A percentile compares a stretch with the other conserved stretches of the same genome.
These are phyloP conservation scores for Ptilonorhynchus violaceus DNA, from an alignment of 2,113 vertebrate genomes.

Conservation along the genomic window DNA sequence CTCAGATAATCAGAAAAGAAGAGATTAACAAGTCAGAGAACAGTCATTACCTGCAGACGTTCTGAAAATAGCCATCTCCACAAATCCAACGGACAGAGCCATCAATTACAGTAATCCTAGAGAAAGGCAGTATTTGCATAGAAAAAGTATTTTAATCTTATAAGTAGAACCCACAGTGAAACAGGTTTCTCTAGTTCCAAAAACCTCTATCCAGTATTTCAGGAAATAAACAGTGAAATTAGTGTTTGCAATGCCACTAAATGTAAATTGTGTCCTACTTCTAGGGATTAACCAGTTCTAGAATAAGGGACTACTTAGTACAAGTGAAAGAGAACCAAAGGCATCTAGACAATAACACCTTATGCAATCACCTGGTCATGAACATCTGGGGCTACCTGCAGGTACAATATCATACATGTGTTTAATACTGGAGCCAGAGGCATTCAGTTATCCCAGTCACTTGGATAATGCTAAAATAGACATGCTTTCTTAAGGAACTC, in stretches of 20 bases:
- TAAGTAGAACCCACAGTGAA: neutral
- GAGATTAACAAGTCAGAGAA: conserved; percentile 33
- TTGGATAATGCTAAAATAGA: neutral
- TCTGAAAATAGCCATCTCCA: conserved; percentile 26
- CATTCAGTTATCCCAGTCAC: neutral
- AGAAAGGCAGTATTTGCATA: neutral
- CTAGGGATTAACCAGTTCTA: neutral
- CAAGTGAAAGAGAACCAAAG: neutral
- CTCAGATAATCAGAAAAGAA: neutral
- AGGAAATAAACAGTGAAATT: neutral
- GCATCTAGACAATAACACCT: neutral
- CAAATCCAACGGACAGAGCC: neutral
- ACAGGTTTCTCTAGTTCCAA: neutral
- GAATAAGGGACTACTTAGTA: neutral
- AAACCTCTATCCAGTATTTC: neutral
- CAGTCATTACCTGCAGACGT: conserved; percentile 25
- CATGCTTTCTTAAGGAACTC: neutral
- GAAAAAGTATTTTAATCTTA: neutral
- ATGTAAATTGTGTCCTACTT: neutral
- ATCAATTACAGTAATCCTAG: neutral
- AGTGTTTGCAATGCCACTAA: neutral
- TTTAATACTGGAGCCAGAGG: neutral
- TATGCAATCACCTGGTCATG: neutral
- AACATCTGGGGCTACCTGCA: neutral
- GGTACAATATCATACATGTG: rapidly evolving